Percentiles rank a stretch among this genome's conserved stretches.
phyloP scores from a whole-genome alignment of 2,797 vertebrate genomes.

The Pseudochaenichthys georgianus region DNA sequence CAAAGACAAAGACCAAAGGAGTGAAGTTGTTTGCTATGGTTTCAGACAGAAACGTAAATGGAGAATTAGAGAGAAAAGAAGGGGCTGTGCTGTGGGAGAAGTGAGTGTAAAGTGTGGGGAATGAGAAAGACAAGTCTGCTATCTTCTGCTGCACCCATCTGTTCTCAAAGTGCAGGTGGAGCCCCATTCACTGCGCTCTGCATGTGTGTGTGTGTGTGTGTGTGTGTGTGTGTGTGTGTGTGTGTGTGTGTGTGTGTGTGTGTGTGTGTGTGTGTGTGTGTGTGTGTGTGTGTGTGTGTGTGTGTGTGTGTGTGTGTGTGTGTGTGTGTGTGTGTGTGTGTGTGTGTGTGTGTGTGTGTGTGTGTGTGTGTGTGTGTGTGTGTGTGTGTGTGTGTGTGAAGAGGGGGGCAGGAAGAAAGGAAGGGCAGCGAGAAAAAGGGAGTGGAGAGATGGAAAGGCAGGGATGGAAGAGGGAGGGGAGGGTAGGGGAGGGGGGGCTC shows the following conservation, averaged over 20 bases:
- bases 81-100: slow-evolving; percentile 53
- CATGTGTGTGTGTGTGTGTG: slow-evolving; percentile 66
- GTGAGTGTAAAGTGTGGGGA: slow-evolving; percentile 66
- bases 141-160: slow-evolving; percentile 88
- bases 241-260: too few species aligned
- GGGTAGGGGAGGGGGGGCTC: slow-evolving; percentile 46
- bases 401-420: slow-evolving; percentile 80
- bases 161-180: slow-evolving; percentile 89
- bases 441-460: slow-evolving; percentile 80
- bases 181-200: slow-evolving; percentile 86
- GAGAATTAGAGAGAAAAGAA: slow-evolving; percentile 58
- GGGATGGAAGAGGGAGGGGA: slow-evolving; percentile 73
- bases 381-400: too few species aligned
- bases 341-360: too few species aligned
- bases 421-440: slow-evolving; percentile 78
- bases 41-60: slow-evolving; percentile 52
- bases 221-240: slow-evolving; percentile 65
- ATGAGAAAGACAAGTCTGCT: slow-evolving; percentile 78
- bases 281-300: slow-evolving; percentile 52
- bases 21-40: slow-evolving; percentile 59
- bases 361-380: too few species aligned
- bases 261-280: slow-evolving; percentile 46
- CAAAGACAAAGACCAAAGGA: slow-evolving; percentile 67
- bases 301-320: too few species aligned
- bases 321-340: too few species aligned